Evolutionary conservation across 2,797 vertebrate genomes (phyloP).

Genomic region (Scomberomorus guttatus): DNA sequence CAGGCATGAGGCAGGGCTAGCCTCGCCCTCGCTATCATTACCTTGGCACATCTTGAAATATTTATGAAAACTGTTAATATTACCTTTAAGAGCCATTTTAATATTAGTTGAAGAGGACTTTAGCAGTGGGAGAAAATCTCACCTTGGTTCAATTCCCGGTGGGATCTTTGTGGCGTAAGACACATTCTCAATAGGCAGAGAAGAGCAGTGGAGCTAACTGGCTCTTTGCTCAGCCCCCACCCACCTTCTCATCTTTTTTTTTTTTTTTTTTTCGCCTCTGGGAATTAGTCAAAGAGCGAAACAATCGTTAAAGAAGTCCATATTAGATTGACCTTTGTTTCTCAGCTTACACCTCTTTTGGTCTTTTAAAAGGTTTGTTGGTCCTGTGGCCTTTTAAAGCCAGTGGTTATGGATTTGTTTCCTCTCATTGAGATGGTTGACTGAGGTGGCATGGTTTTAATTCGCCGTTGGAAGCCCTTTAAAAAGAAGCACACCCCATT

Average conservation of each 20-base stretch:
- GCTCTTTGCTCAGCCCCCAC: conserved; percentile 41
- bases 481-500: conserved; percentile 37
- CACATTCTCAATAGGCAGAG: conserved; percentile 40
- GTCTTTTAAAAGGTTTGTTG: conserved; percentile 85
- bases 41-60: conserved; percentile 74
- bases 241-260: conserved; percentile 10
- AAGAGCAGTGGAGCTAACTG: conserved; percentile 57
- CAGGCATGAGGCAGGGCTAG: conserved; percentile 64
- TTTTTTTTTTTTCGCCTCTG: conserved; percentile 52
- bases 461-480: conserved; percentile 60
- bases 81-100: conserved; percentile 65
- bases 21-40: conserved; percentile 71
- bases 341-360: conserved; percentile 80
- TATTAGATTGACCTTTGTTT: conserved; percentile 86
- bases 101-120: conserved; percentile 65
- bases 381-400: conserved; percentile 83
- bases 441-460: conserved; percentile 63
- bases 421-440: conserved; percentile 68
- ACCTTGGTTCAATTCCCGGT: conserved; percentile 60
- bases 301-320: conserved; percentile 84
- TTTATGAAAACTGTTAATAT: conserved; percentile 78
- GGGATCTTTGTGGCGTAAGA: conserved; percentile 40
- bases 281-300: conserved; percentile 83
- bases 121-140: conserved; percentile 46
- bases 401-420: conserved; percentile 84